Base-by-base conservation (phyloP, 1,140 invertebrate genomes). In the Neodiprion virginianus region DNA sequence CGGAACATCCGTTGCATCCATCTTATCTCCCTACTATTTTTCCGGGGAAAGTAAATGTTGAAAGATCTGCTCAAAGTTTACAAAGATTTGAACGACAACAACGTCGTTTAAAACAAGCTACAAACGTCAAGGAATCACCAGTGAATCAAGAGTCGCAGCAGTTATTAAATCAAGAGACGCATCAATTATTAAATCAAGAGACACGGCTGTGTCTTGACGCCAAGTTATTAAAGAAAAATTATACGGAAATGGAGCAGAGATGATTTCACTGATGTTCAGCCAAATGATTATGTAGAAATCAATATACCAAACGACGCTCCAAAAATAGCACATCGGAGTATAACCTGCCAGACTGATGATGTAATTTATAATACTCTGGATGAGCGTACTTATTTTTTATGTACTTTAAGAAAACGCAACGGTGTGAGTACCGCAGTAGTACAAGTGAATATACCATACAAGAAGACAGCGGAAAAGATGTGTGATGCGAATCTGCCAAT, bases 11-110 rank as follows among this genome's bases (percentile, higher is more conserved):
- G n/a, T 10, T 21, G 7, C 71, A 77, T 65, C 73, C 73, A 23
- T 71, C 72, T n/a, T 77, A 77, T 23, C 12, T 77, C 17, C 72
- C 74, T 3, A 48, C 71, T 2, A 77, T 77, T 65, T 77, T 77
- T 71, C 69, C 71, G 65, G 17, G 75, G 73, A 69, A 53, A n/a
- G 28, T 48, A 69, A 48, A 77, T 14, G 50, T 53, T 14, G 17
- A 17, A 53, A 53, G 10, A 53, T 53, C 50, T 53, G 50, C 50
- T 53, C 50, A 53, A 53, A 14, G 10, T 53, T 9, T 53, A 53
- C 10, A 53, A 53, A 9, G 50, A 53, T 53, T 53, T 53, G 50
- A 53, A 53, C 50, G 50, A 53, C 50, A 53, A 53, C 10, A 53
- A 53, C 50, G 50, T 53, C 50, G 50, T 53, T 53, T 53, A 53